Evolutionary conservation across 2,888 invertebrate genomes (phyloP).

Genomic region (Asteroscopus sphinx): DNA sequence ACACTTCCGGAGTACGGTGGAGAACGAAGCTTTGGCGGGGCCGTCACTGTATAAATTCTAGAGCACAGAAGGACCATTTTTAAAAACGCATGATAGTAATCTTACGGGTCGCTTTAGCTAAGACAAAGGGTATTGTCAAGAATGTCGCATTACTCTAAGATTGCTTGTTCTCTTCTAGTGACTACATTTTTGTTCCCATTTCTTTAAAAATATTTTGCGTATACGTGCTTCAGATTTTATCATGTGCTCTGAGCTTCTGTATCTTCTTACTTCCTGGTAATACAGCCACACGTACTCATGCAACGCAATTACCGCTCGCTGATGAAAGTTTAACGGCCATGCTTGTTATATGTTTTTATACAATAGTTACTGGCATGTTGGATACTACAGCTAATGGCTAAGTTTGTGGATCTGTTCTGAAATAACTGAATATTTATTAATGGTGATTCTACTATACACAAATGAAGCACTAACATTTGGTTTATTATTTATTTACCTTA

Average conservation of each 20-base stretch:
- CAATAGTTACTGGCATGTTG: slow-evolving; percentile 27
- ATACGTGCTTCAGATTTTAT: no score
- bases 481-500: no score
- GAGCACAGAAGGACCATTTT: slow-evolving; percentile 28
- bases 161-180: no score
- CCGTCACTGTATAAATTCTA: slow-evolving; percentile 40
- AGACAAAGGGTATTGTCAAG: no score
- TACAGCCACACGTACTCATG: slow-evolving; percentile 38
- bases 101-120: no score
- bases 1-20: slow-evolving; percentile 74
- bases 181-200: no score
- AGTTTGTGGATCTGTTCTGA: slow-evolving; percentile 15
- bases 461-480: no score
- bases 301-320: slow-evolving; percentile 59
- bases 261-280: slow-evolving; percentile 10
- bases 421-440: slow-evolving; percentile 14
- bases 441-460: no score
- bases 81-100: not conserved
- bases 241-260: slow-evolving; percentile 43
- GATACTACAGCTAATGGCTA: slow-evolving; percentile 15
- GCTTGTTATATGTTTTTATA: slow-evolving; percentile 39
- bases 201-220: no score
- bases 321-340: slow-evolving; percentile 65
- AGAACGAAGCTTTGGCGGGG: slow-evolving; percentile 68
- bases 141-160: no score